Conservation (phyloP, 2,113 vertebrate genomes). For the Chloroceryle aenea region DNA sequence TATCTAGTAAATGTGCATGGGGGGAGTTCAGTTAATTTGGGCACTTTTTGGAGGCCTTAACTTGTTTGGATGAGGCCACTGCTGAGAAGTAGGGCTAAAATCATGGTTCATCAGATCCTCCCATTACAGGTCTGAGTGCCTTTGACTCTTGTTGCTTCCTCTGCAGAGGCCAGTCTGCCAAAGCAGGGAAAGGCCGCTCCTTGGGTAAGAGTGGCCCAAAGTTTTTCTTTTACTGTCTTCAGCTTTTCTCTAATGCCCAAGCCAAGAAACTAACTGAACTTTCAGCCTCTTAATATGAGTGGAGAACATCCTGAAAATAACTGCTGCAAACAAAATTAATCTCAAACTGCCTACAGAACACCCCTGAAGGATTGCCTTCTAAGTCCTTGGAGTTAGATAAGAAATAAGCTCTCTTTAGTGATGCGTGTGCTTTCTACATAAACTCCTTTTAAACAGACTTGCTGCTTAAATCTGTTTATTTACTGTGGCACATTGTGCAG, state of each 20-base stretch:
- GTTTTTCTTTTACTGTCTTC: background rate
- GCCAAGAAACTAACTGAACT: slow-evolving; percentile 40
- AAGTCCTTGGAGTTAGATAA: slow-evolving; percentile 65
- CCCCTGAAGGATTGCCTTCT: slow-evolving; percentile 53
- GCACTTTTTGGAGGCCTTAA: background rate
- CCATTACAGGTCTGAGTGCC: accelerated
- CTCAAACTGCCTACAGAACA: slow-evolving; percentile 41
- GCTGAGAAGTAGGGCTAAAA: background rate
- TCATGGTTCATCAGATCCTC: background rate
- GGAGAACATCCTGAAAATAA: slow-evolving; percentile 59
- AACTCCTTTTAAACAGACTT: slow-evolving; percentile 53
- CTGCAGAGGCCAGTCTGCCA: background rate
- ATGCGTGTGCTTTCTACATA: slow-evolving; percentile 36
- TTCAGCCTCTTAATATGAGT: slow-evolving; percentile 27
- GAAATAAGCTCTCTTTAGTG: slow-evolving; percentile 64
- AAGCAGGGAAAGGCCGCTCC: background rate
- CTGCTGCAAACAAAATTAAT: slow-evolving; percentile 63
- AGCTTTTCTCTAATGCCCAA: slow-evolving; percentile 24
- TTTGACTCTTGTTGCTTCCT: background rate
- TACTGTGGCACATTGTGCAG: slow-evolving; percentile 61
- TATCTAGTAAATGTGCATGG: background rate
- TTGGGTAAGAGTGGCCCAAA: background rate
- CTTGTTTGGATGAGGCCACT: background rate
- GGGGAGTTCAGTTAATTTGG: background rate
- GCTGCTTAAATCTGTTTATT: slow-evolving; percentile 67